Base-by-base conservation (phyloP, 1,140 invertebrate species). In the Cecropterus lyciades region DNA sequence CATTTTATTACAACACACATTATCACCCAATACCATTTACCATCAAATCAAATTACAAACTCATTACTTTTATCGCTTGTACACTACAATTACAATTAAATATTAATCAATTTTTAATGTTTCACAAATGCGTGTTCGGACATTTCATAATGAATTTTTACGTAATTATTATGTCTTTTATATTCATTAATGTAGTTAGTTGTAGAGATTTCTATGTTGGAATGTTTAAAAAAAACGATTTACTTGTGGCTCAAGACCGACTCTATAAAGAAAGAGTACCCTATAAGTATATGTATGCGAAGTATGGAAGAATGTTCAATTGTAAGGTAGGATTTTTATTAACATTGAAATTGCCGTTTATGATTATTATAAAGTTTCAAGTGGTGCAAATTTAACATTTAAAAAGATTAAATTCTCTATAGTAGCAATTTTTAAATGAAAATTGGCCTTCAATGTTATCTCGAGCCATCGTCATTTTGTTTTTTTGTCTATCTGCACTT, bases 191-290 rank as follows among this genome's bases (percentile, higher is more conserved):
- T 16, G 27, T 68, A 13, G 48, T 67, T 46, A 15, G 55, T 30
- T 72, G 71, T 48, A 75, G 84, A 59, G 82, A 87, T 69, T 85
- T 80, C 65, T 85, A 85, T 45, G 69, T 77, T 0, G 86, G 86
- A 0, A 85, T 89, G 83, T 89, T 89, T 67, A 85, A 79, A 30
- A 75, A 46, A 16, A 81, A 87, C 46, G 84, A 89, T 63, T 75
- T 77, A 9, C 68, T 89, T 6, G 79, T 89, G 0, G 84, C 84
- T 1, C 81, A 85, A 72, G 86, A 89, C 55, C 37, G 69, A 14
- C 42, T 89, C 1, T 89, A 84, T 53, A 85, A 83, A 40, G 79
- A 79, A 53, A 69, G 42, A 46, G 43, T 72, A 9, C 78, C 78
- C 0, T 79, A 69, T 46, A 70, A 65, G 30, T 66, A 48, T 20